These are phyloP conservation scores for Spinus pinus DNA, from an alignment of 2,797 vertebrate species.

Conservation along the genomic window DNA sequence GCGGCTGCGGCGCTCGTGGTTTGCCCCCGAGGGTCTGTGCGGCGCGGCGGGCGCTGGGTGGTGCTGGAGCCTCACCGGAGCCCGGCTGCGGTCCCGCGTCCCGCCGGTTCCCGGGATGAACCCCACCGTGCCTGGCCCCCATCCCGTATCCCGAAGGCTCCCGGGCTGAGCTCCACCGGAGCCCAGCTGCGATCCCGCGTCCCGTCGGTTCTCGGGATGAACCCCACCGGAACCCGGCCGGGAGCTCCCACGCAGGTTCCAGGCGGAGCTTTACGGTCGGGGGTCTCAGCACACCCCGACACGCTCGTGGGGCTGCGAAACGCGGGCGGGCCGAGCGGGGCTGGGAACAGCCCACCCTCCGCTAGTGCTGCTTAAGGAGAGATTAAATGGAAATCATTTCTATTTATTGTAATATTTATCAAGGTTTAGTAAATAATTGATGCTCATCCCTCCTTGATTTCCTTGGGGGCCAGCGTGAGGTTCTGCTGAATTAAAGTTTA, in stretches of 20 bases:
- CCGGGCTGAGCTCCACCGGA: too few species aligned
- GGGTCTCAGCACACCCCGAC: background rate
- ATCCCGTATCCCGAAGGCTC: too few species aligned
- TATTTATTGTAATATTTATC: constrained; percentile 58
- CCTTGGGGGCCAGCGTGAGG: background rate
- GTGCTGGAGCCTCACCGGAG: constrained; percentile 26
- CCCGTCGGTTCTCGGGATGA: background rate
- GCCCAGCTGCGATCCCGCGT: too few species aligned
- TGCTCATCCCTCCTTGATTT: constrained; percentile 46
- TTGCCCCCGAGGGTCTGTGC: background rate
- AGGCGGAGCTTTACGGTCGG: background rate
- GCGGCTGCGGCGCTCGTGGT: background rate
- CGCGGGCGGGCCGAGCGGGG: accelerated
- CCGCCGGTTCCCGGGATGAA: background rate
- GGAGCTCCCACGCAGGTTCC: background rate
- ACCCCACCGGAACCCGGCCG: background rate
- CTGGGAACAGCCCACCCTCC: background rate
- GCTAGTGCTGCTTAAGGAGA: background rate
- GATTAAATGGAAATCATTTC: constrained; percentile 37
- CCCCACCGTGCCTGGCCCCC: background rate
- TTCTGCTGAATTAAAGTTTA: background rate
- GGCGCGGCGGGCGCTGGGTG: constrained; percentile 34
- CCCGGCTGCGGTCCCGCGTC: background rate
- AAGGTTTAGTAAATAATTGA: constrained; percentile 58
- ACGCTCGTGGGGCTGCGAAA: accelerated